Conservation (phyloP, 2,797 vertebrate species). For the Siniperca obscura region DNA sequence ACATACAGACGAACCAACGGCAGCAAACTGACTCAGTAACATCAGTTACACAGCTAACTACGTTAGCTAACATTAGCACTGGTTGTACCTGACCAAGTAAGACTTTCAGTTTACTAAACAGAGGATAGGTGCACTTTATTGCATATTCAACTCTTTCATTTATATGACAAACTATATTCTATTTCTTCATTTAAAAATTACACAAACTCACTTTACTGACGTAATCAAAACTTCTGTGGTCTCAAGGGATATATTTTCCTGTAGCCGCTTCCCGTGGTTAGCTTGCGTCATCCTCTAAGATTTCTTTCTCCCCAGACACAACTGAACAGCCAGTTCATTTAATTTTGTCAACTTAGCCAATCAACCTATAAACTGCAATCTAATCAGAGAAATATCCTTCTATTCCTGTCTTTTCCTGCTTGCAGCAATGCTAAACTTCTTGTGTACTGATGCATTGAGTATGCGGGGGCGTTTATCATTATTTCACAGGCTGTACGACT, state of each 20-base stretch:
- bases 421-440: neutral
- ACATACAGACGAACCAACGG: neutral
- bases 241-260: neutral
- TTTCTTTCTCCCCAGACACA: neutral
- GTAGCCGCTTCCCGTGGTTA: neutral
- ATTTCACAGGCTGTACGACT: constrained; percentile 6
- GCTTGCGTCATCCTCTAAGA: neutral
- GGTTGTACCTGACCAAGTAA: neutral
- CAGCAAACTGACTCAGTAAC: neutral
- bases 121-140: neutral
- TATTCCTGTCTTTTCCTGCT: neutral
- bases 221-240: too few relatives aligned
- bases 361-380: neutral
- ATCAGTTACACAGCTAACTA: neutral
- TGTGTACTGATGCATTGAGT: constrained; percentile 12
- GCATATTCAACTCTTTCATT: neutral
- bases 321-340: neutral
- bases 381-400: neutral
- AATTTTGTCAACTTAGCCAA: too few relatives aligned
- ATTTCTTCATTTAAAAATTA: neutral
- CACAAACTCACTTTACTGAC: neutral
- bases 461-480: constrained; percentile 6
- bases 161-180: neutral
- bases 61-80: neutral
- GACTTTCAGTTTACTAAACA: neutral